Evolutionary conservation across 2,113 vertebrate genomes (phyloP), one percentile per base, ranked within the genome.

Genomic region (Paratilapia polleni): DNA sequence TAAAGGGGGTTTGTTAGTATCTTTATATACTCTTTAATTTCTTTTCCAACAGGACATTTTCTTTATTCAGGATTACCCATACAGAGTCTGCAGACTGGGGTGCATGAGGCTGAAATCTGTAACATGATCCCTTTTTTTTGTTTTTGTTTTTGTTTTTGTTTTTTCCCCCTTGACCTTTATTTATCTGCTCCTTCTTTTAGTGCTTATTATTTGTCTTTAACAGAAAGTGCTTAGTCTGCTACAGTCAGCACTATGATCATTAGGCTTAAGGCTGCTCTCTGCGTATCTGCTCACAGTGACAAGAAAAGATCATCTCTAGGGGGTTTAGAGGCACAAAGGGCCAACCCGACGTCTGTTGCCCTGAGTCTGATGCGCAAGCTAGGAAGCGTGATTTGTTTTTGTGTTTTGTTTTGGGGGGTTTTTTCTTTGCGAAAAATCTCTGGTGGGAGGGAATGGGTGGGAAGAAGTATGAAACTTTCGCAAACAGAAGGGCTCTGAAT

Each of bases 31-130:
- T 74, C 22, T 87, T 80, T 36, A 1, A 41, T 86, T 85, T 63
- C 20, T 85, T 88, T 83, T 61, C 38, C 81, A 43, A 52, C 63
- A 24, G 80, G 89, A 89, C 89, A 63, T 92, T 19, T 91, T 70
- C 84, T 78, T 19, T 80, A 81, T 83, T 74, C 28, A 86, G 83
- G 78, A 85, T 79, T 38, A 62, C 81, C 82, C 47, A 15, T 58
- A 61, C 52, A 77, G 68, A 81, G 61, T n/a, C 31, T 52, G 34
- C 43, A 84, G 58, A 76, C 56, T 17, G 34, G 88, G 82, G n/a
- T 60, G 61, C 77, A 68, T 62, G 77, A 85, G 88, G 76, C 87
- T n/a, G 81, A 80, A 81, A 62, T 41, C 74, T 36, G 28, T 31
- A 31, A 73, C 24, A 19, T 36, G 59, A 63, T 83, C 64, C 47